Evolutionary conservation across 2,113 vertebrate species (phyloP).

Genomic region (Lepisosteus oculatus): DNA sequence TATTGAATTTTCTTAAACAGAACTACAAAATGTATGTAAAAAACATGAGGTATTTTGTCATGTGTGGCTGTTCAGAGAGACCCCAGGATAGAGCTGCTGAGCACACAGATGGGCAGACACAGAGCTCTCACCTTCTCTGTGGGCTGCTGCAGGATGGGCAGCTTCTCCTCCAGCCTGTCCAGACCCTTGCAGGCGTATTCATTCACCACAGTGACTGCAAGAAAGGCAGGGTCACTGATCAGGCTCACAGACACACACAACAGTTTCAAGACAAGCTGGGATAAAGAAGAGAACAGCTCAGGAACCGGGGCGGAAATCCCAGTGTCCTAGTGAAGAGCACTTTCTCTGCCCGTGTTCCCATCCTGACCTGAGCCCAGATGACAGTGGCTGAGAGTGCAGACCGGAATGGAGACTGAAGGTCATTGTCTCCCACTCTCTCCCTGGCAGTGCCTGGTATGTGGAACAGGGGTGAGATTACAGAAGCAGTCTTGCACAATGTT

Average conservation of each 20-base stretch:
- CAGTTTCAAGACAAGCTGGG: too few species aligned
- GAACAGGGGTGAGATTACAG: background rate
- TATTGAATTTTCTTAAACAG: too few species aligned
- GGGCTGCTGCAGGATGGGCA: slow-evolving; percentile 85
- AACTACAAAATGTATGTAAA: too few species aligned
- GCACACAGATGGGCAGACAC: background rate
- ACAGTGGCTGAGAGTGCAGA: too few species aligned
- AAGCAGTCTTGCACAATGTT: background rate
- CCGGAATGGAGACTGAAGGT: background rate
- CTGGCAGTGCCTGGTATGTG: background rate
- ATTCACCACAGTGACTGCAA: slow-evolving; percentile 78
- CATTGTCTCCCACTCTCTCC: background rate
- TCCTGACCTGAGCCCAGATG: too few species aligned
- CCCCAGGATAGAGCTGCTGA: background rate
- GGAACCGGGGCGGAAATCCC: too few species aligned
- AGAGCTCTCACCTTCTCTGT: slow-evolving; percentile 75
- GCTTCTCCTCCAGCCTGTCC: slow-evolving; percentile 80
- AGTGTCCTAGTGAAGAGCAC: too few species aligned
- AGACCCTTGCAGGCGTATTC: slow-evolving; percentile 81
- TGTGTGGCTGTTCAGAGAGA: background rate
- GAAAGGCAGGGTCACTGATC: background rate
- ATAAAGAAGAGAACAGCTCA: too few species aligned
- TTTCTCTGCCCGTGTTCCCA: too few species aligned
- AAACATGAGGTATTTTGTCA: too few species aligned
- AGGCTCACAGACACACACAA: too few species aligned